Base-by-base conservation (phyloP, 2,888 invertebrate genomes). In the Creontiades dilutus region DNA sequence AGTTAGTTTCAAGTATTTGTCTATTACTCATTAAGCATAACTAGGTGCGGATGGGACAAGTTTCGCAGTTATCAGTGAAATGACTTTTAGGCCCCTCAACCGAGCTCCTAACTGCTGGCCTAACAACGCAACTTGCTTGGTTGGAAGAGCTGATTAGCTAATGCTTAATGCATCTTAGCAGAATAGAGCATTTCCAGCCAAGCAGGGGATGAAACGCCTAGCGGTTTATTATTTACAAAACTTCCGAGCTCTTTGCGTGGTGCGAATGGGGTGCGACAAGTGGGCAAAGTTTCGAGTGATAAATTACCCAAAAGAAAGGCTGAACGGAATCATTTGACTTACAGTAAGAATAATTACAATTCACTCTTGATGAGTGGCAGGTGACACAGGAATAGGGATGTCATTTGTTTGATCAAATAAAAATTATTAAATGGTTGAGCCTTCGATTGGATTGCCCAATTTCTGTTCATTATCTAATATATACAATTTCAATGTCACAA, bases 131-230 rank as follows among this genome's bases (percentile, higher is more conserved):
- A 85, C 55, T 85, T 85, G 57, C 28, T 37, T 23, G 85, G 37
- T 57, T n/a, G 85, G 37, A 61, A 85, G 37, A 85, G 85, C 85
- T 85, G 85, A 85, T 85, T 85, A 85, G 85, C 85, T 85, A 85
- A 85, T 82, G 82, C 82, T 82, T 55, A 55, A 48, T 82, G 48
- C 27, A 55, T 55, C 47, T 82, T 48, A 48, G 46, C 16, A 55
- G 47, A 48, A 55, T 27, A 48, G 52, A 82, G 82, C 52, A 68
- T 68, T 68, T 68, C 68, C 19, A 68, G 19, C 61, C 61, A 19
- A 61, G 61, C 61, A 19, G 4, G 61, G 61, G 61, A n/a, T 61
- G 61, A 61, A 61, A 61, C 61, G n/a, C 19, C 19, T 61, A 19
- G 19, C 16, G 57, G 61, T 61, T 61, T 61, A 61, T 28, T 46